Conservation (phyloP, 2,797 vertebrate species). For the Chloroceryle amazona region DNA sequence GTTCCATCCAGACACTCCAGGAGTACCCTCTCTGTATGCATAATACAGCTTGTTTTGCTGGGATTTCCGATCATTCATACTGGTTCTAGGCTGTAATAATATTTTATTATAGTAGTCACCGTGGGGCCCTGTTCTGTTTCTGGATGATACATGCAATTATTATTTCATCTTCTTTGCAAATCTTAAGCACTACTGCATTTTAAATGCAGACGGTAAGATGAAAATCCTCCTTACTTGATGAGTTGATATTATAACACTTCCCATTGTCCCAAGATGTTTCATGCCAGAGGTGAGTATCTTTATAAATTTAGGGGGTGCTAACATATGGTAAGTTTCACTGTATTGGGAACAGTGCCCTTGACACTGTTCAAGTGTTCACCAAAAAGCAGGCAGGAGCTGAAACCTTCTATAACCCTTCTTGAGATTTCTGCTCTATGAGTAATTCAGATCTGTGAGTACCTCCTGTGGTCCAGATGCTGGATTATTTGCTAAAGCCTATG, state of each 20-base stretch:
- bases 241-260: constrained; percentile 19
- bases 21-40: background rate
- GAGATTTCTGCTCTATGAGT: background rate
- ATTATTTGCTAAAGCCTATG: background rate
- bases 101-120: background rate
- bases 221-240: background rate
- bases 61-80: rapidly evolving
- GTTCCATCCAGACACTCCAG: background rate
- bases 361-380: constrained; percentile 7
- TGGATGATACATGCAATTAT: background rate
- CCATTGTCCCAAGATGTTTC: constrained; percentile 47
- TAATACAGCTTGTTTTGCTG: background rate
- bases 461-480: background rate
- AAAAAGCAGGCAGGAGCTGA: background rate
- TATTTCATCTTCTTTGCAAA: background rate
- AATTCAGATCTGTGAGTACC: background rate
- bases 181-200: background rate
- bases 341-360: constrained; percentile 19
- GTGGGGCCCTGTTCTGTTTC: rapidly evolving
- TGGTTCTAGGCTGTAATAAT: background rate
- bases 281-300: constrained; percentile 62
- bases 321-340: constrained; percentile 27
- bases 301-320: background rate
- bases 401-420: background rate
- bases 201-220: background rate